Conservation (phyloP, 2,888 invertebrate species). For the Tachina lurida region DNA sequence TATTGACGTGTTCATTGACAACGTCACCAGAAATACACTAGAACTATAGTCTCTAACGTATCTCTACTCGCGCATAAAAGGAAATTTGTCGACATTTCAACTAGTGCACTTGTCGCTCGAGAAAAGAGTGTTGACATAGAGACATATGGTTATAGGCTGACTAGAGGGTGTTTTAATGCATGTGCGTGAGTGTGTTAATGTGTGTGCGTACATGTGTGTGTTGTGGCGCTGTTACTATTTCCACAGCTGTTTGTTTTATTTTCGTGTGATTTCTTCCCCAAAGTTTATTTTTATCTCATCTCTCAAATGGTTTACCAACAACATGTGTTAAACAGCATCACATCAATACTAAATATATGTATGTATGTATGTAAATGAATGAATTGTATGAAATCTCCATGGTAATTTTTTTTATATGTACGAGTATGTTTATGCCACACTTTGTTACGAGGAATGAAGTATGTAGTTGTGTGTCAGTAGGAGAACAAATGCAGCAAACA, state of each 20-base stretch:
- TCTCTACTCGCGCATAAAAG: no score
- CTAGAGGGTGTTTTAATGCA: not conserved
- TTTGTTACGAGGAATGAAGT: slow-evolving; percentile 28
- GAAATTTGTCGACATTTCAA: no score
- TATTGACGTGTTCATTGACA: no score
- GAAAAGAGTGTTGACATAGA: no score
- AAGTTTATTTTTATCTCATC: slow-evolving; percentile 47
- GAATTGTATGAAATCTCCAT: slow-evolving; percentile 4
- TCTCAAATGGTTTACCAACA: slow-evolving; percentile 62
- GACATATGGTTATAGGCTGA: no score
- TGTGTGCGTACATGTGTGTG: not conserved
- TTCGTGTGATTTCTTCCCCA: slow-evolving; percentile 39
- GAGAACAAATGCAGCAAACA: slow-evolving; percentile 54
- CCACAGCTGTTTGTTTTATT: slow-evolving; percentile 45
- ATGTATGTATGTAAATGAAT: not conserved
- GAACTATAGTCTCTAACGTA: no score
- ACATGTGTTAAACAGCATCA: slow-evolving; percentile 67
- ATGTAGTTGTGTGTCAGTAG: slow-evolving; percentile 10
- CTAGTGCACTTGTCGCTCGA: no score
- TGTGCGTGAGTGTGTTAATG: not conserved
- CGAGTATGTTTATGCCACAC: slow-evolving; percentile 26
- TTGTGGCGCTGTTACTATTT: slow-evolving; percentile 46
- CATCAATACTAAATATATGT: slow-evolving; percentile 20
- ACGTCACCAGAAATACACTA: no score
- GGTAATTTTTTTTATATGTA: not conserved